phyloP scores from a whole-genome alignment of 2,888 invertebrate genomes.

The Deilephila elpenor region DNA sequence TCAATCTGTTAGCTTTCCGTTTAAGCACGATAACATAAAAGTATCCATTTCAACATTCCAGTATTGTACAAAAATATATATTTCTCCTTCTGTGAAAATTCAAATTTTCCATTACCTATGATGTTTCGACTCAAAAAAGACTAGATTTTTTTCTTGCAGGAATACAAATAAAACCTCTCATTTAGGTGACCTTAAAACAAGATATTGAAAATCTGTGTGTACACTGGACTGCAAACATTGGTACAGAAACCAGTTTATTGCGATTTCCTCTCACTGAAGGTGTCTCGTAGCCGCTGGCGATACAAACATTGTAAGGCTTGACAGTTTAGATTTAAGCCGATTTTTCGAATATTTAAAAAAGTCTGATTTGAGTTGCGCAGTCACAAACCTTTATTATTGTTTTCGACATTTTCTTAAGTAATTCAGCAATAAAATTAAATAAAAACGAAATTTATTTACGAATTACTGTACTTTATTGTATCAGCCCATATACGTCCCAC shows the following conservation, averaged over 20 bases:
- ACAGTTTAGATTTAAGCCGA: neutral
- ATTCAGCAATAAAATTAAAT: too few relatives aligned
- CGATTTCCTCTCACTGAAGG: slow-evolving; percentile 14
- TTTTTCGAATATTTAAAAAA: neutral
- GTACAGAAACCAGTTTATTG: neutral
- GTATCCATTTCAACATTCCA: neutral
- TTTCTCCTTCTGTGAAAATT: too few relatives aligned
- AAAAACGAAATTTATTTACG: too few relatives aligned
- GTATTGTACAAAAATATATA: too few relatives aligned
- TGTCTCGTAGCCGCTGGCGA: neutral
- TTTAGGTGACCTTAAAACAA: neutral
- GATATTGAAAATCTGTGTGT: neutral
- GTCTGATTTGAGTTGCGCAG: too few relatives aligned
- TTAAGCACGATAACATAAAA: neutral
- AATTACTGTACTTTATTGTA: too few relatives aligned
- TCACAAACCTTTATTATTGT: too few relatives aligned
- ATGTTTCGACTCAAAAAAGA: too few relatives aligned
- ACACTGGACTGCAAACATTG: slow-evolving; percentile 7
- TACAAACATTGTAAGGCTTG: neutral
- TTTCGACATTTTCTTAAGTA: too few relatives aligned
- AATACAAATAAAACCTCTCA: neutral
- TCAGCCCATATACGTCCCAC: too few relatives aligned
- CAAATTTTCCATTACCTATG: too few relatives aligned
- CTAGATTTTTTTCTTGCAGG: neutral
- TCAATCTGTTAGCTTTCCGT: too few relatives aligned